Percentiles rank a stretch among this genome's conserved stretches.
Evolutionary conservation across 2,113 vertebrate genomes (phyloP).

Genomic region (Crypturellus undulatus): DNA sequence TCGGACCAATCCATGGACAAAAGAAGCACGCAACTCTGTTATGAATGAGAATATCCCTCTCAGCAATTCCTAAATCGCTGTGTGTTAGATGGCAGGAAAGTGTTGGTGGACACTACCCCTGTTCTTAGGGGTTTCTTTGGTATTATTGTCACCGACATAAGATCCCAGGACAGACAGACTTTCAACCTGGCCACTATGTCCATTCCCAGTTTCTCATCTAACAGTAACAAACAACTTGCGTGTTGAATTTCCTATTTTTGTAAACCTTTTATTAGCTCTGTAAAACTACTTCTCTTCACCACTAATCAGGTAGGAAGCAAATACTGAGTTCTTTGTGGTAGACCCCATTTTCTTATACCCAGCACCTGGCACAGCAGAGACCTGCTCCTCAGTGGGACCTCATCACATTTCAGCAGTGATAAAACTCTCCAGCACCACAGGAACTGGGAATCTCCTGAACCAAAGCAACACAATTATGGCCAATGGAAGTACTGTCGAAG

Average conservation of each 20-base stretch:
- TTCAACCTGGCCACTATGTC: not conserved
- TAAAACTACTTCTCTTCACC: not conserved
- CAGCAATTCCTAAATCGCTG: not conserved
- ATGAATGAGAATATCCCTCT: not conserved
- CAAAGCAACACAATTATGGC: not conserved
- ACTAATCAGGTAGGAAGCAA: rapidly evolving
- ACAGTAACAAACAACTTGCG: not conserved
- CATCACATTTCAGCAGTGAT: not conserved
- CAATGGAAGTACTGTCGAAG: not conserved
- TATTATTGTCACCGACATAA: not conserved
- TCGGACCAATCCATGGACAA: not conserved
- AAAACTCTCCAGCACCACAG: not conserved
- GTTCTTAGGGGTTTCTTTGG: not conserved
- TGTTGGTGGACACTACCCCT: not conserved
- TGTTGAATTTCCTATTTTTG: not conserved
- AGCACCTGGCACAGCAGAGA: not conserved
- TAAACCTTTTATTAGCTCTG: not conserved
- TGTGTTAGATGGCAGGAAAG: not conserved
- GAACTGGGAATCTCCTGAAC: not conserved
- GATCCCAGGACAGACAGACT: not conserved
- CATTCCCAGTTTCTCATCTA: not conserved
- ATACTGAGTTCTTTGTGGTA: not conserved
- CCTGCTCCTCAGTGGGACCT: not conserved
- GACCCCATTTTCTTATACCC: not conserved
- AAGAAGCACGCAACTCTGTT: not conserved